Percentiles rank a stretch among this genome's conserved stretches.
These are phyloP conservation scores for Chondrilla cf. caribensis DNA, from an alignment of 37 sponge, comb jelly and placozoan genomes.

Conservation along the genomic window DNA sequence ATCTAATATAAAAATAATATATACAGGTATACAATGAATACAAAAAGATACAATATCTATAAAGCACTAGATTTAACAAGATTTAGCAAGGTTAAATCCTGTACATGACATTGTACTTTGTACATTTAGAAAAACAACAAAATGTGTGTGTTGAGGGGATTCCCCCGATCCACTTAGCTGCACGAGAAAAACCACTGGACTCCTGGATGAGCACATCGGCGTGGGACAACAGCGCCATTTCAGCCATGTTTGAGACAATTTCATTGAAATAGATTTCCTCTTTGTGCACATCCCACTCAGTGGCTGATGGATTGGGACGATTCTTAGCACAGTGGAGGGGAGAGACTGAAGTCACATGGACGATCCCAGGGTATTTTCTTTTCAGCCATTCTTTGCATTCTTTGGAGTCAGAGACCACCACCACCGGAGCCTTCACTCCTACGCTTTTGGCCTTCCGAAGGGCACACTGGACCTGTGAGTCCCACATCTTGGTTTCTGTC, in stretches of 20 bases:
- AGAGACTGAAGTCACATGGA: neutral
- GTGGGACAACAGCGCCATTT: neutral
- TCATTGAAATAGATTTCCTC: neutral
- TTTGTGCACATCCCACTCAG: neutral
- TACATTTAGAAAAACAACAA: no score
- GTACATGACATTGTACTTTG: no score
- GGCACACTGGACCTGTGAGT: neutral
- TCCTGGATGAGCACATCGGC: neutral
- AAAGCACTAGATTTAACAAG: neutral
- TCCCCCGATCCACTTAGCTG: neutral
- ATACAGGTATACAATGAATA: no score
- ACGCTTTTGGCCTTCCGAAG: neutral
- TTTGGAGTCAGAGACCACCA: neutral
- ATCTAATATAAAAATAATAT: no score
- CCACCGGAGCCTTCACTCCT: neutral
- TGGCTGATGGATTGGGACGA: neutral
- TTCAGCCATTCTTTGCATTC: conserved; percentile 3
- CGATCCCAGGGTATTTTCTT: neutral
- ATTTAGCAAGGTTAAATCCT: no score
- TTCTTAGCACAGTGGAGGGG: neutral
- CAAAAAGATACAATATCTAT: neutral
- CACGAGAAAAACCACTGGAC: conserved; percentile 6
- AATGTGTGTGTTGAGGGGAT: neutral
- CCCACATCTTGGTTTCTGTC: neutral
- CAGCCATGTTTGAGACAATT: neutral